These are phyloP conservation scores for Psittacara wagleri DNA, from an alignment of 2,113 vertebrate genomes.

Conservation along the genomic window DNA sequence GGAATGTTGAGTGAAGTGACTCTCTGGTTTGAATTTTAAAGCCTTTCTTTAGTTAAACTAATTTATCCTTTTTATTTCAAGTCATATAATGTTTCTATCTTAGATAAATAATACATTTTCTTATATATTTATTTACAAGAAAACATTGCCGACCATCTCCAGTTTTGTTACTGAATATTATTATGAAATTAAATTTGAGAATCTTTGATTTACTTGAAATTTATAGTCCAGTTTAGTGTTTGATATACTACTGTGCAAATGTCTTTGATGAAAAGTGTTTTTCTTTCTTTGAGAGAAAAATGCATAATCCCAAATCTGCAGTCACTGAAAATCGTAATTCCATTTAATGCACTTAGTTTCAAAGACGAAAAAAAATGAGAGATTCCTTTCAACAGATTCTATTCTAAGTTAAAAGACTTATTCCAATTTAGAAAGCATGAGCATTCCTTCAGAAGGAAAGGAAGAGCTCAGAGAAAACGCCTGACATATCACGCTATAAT, in stretches of 20 bases:
- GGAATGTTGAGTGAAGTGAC: background rate
- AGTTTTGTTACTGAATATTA: background rate
- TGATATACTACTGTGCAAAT: background rate
- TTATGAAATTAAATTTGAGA: background rate
- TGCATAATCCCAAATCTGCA: background rate
- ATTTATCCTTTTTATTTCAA: background rate
- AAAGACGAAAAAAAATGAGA: background rate
- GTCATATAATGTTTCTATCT: background rate
- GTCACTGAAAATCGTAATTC: background rate
- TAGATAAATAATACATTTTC: background rate
- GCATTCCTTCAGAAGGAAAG: slow-evolving; percentile 4
- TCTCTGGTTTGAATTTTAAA: background rate
- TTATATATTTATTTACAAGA: background rate
- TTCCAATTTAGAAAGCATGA: background rate
- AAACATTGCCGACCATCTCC: background rate
- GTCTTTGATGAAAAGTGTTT: background rate
- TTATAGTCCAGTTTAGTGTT: background rate
- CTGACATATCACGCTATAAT: slow-evolving; percentile 41
- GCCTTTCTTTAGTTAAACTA: background rate
- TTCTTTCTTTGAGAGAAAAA: background rate
- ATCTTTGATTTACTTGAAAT: background rate
- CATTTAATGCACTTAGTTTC: slow-evolving; percentile 10
- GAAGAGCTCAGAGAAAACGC: slow-evolving; percentile 48
- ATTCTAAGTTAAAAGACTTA: slow-evolving; percentile 13
- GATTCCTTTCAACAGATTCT: background rate